These are phyloP conservation scores for Drosophila histrio DNA, from an alignment of 2,888 invertebrate genomes.

Conservation along the genomic window DNA sequence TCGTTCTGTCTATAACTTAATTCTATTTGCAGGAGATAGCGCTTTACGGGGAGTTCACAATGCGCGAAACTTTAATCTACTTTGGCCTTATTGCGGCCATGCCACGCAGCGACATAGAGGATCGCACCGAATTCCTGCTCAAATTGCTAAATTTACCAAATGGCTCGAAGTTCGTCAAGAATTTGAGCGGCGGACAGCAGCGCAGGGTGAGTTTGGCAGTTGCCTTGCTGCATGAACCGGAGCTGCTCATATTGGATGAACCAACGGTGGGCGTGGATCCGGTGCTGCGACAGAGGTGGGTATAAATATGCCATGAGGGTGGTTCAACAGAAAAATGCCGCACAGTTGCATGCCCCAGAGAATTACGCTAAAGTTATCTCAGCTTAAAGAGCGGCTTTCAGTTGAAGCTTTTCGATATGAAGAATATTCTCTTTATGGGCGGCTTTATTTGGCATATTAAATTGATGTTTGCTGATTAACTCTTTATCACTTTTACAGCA, in stretches of 20 bases:
- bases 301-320: constrained; percentile 11
- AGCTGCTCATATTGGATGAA: constrained; percentile 95
- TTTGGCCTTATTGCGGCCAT: constrained; percentile 94
- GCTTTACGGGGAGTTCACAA: constrained; percentile 91
- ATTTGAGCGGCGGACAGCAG: constrained; percentile 95
- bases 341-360: not conserved
- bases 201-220: constrained; percentile 94
- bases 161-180: constrained; percentile 88
- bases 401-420: not conserved
- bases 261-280: constrained; percentile 98
- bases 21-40: constrained; percentile 87
- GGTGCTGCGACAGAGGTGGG: constrained; percentile 90
- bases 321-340: constrained; percentile 1
- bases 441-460: not conserved
- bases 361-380: not conserved
- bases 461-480: constrained; percentile 30
- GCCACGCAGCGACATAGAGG: constrained; percentile 88
- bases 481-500: constrained; percentile 84
- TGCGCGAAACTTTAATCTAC: constrained; percentile 92
- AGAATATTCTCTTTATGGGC: not conserved
- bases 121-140: constrained; percentile 90
- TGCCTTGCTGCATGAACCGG: constrained; percentile 94
- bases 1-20: not conserved
- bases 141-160: constrained; percentile 87
- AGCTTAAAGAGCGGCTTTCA: not conserved